phyloP scores from a whole-genome alignment of 1,140 invertebrate species.

The Thaumatotibia leucotreta region DNA sequence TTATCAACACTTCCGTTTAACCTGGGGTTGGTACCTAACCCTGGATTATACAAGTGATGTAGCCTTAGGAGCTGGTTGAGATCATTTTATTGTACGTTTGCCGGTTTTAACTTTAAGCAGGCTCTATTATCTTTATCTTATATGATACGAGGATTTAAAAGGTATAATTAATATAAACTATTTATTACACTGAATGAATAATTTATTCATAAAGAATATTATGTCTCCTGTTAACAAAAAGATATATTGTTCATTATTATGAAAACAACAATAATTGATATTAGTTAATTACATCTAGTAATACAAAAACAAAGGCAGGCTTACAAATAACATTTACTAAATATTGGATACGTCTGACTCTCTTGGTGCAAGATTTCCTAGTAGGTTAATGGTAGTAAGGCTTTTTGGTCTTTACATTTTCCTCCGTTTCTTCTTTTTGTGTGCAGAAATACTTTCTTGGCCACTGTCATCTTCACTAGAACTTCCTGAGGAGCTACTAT shows the following conservation, averaged over 20 bases:
- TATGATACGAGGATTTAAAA: too few relatives aligned
- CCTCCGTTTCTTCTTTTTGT: constrained; percentile 89
- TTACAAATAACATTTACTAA: constrained; percentile 34
- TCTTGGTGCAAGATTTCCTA: background rate
- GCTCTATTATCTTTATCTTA: too few relatives aligned
- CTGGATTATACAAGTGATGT: too few relatives aligned
- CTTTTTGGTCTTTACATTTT: constrained; percentile 52
- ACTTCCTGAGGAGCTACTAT: constrained; percentile 79
- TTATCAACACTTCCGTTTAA: background rate
- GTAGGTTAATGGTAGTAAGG: constrained; percentile 16
- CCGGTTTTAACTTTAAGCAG: too few relatives aligned
- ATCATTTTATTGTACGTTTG: too few relatives aligned
- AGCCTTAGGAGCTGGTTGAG: too few relatives aligned
- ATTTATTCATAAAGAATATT: constrained; percentile 34
- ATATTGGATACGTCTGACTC: constrained; percentile 1
- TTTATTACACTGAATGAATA: constrained; percentile 24
- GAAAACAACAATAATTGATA: constrained; percentile 48
- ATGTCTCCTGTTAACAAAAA: constrained; percentile 46
- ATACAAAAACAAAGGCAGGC: constrained; percentile 51
- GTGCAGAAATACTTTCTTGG: constrained; percentile 91
- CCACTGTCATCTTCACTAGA: constrained; percentile 85
- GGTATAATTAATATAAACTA: background rate
- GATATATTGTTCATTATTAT: constrained; percentile 36
- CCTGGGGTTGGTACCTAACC: too few relatives aligned
- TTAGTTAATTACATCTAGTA: constrained; percentile 57